Base-by-base conservation (phyloP, 2,888 invertebrate species). In the Hydrotaea cyrtoneurina region DNA sequence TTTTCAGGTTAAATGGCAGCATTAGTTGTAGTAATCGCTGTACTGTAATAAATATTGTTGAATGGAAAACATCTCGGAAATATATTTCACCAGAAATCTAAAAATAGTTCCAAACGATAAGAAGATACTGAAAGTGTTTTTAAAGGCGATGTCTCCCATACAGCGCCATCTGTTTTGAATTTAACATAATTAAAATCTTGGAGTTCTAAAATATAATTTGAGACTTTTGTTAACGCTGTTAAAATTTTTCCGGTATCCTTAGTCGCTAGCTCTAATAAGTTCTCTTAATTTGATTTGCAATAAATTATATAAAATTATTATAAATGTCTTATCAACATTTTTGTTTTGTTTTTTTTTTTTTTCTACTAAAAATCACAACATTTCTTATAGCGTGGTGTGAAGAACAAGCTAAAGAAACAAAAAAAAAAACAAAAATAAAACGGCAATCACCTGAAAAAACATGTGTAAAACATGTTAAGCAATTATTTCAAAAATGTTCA, bases 401-500 rank as follows among this genome's bases (percentile, higher is more conserved):
- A n/a, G n/a, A 15, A 10, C 10, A 2, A 31, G 31, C 1, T 43
- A 11, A 43, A 43, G 43, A 10, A 43, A 13, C 8, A 57, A 4
- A 11, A 57, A 21, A 59, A 7, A 21, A 57, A 59, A 2, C 26
- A n/a, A 43, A n/a, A n/a, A n/a, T n/a, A n/a, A n/a, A n/a, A n/a
- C n/a, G n/a, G n/a, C 15, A 50, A n/a, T n/a, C n/a, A 50, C 50
- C 31, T 31, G 15, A 64, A 64, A 21, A 64, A 64, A 64, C 64
- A 64, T 64, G 64, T 64, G 64, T 64, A 64, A 19, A 53, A n/a
- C 53, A 53, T 53, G 53, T 53, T 53, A 53, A 53, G 15, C 53
- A 53, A 53, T 53, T 53, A 53, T 53, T 53, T 53, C 5, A 53
- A 53, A 53, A 53, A 53, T 53, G 53, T 17, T 43, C 43, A 43